Evolutionary conservation across 2,888 invertebrate genomes (phyloP).

Genomic region (Eilema griseolum): DNA sequence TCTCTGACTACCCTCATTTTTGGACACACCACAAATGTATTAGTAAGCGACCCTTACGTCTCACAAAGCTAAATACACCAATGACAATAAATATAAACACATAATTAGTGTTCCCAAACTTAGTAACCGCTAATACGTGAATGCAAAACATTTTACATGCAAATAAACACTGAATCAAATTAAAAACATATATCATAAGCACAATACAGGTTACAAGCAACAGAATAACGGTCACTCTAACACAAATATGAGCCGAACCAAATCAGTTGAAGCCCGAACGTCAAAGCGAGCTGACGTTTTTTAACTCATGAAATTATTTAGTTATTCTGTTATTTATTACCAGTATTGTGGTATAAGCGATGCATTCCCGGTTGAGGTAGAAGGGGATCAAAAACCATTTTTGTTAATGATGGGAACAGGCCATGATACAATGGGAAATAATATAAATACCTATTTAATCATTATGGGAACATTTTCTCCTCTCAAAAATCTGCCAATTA

Average conservation of each 20-base stretch:
- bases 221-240: slow-evolving; percentile 24
- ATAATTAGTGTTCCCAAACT: slow-evolving; percentile 65
- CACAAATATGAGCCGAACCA: background rate
- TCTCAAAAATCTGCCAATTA: slow-evolving; percentile 66
- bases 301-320: slow-evolving; percentile 1
- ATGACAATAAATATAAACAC: slow-evolving; percentile 57
- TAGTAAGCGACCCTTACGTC: slow-evolving; percentile 65
- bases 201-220: slow-evolving; percentile 42
- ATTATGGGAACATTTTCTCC: slow-evolving; percentile 64
- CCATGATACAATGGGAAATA: slow-evolving; percentile 77
- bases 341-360: slow-evolving; percentile 68
- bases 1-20: slow-evolving; percentile 38
- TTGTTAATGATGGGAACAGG: slow-evolving; percentile 79
- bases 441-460: slow-evolving; percentile 76
- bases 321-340: slow-evolving; percentile 33
- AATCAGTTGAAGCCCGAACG: slow-evolving; percentile 12
- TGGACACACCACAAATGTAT: slow-evolving; percentile 33
- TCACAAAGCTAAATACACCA: slow-evolving; percentile 65
- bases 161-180: slow-evolving; percentile 79
- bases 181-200: slow-evolving; percentile 59
- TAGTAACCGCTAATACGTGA: slow-evolving; percentile 68
- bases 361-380: slow-evolving; percentile 72
- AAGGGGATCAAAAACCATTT: slow-evolving; percentile 61
- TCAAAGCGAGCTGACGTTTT: slow-evolving; percentile 13
- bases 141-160: slow-evolving; percentile 85